Evolutionary conservation across 2,888 invertebrate species (phyloP).

Genomic region (Scaptomyza reducta): DNA sequence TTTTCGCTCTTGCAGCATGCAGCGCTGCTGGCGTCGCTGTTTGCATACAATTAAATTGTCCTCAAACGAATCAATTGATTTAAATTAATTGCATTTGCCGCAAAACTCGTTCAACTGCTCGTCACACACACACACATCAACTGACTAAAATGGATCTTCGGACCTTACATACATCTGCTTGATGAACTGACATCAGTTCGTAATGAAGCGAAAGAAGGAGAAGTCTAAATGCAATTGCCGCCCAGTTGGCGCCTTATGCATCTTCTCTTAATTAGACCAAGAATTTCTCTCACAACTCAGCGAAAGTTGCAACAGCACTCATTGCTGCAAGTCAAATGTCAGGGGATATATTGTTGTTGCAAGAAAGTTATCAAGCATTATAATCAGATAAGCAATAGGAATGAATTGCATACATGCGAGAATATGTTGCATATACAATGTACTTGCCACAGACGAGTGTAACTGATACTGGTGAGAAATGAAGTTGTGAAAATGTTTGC

Average conservation of each 20-base stretch:
- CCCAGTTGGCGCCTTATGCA: conserved; percentile 53
- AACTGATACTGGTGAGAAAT: conserved; percentile 52
- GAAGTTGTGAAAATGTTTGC: not conserved
- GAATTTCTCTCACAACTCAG: conserved; percentile 48
- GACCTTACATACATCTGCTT: conserved; percentile 23
- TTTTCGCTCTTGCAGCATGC: conserved; percentile 26
- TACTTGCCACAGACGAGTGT: not conserved
- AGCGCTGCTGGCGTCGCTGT: conserved; percentile 46
- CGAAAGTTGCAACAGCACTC: not conserved
- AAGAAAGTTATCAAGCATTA: conserved; percentile 23
- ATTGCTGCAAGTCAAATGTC: conserved; percentile 24
- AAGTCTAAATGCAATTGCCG: conserved; percentile 39
- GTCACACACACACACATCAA: conserved; percentile 28
- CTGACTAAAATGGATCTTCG: conserved; percentile 15
- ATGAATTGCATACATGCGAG: not conserved
- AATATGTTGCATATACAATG: not conserved
- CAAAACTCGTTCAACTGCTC: conserved; percentile 53
- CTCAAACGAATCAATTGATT: conserved; percentile 85
- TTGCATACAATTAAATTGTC: conserved; percentile 84
- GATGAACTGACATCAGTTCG: conserved; percentile 60
- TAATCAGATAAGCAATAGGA: conserved; percentile 25
- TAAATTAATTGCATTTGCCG: conserved; percentile 84
- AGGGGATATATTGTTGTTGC: conserved; percentile 19
- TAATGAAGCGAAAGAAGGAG: not conserved
- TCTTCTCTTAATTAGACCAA: conserved; percentile 63